phyloP scores from a whole-genome alignment of 2,888 invertebrate genomes.

The Pollenia amentaria region DNA sequence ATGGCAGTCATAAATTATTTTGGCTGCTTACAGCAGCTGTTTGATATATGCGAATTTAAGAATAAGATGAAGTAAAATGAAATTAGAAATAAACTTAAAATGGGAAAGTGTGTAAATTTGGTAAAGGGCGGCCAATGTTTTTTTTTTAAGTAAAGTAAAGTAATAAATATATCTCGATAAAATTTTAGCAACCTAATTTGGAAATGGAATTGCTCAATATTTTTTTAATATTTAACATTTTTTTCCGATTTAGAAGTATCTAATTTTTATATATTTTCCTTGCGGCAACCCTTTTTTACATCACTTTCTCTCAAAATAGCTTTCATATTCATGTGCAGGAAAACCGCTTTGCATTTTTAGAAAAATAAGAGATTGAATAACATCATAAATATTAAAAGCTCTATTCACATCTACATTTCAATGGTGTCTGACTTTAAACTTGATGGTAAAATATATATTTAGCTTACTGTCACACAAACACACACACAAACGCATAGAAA shows the following conservation, averaged over 20 bases:
- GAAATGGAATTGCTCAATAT: too few relatives aligned
- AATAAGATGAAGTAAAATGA: conserved; percentile 35
- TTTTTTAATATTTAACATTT: too few relatives aligned
- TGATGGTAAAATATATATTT: conserved; percentile 28
- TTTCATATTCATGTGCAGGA: background rate
- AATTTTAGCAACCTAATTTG: too few relatives aligned
- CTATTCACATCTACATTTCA: conserved; percentile 37
- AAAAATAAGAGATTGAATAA: conserved; percentile 49
- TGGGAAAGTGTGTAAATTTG: background rate
- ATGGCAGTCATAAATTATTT: conserved; percentile 70
- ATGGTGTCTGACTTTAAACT: conserved; percentile 48
- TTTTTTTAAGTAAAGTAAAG: background rate
- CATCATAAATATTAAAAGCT: conserved; percentile 59
- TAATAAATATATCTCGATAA: too few relatives aligned
- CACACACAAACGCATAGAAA: too few relatives aligned
- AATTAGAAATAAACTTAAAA: background rate
- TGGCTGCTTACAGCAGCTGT: conserved; percentile 63
- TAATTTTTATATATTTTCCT: too few relatives aligned
- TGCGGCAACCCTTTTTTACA: conserved; percentile 15
- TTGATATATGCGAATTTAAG: conserved; percentile 63
- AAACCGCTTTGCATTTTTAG: conserved; percentile 10
- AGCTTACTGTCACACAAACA: background rate
- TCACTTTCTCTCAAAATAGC: conserved; percentile 33
- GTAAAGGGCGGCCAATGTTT: background rate
- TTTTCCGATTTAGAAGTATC: too few relatives aligned